These are phyloP conservation scores for Leptinotarsa peninsularis DNA, from an alignment of 2,888 invertebrate species.

Conservation along the genomic window DNA sequence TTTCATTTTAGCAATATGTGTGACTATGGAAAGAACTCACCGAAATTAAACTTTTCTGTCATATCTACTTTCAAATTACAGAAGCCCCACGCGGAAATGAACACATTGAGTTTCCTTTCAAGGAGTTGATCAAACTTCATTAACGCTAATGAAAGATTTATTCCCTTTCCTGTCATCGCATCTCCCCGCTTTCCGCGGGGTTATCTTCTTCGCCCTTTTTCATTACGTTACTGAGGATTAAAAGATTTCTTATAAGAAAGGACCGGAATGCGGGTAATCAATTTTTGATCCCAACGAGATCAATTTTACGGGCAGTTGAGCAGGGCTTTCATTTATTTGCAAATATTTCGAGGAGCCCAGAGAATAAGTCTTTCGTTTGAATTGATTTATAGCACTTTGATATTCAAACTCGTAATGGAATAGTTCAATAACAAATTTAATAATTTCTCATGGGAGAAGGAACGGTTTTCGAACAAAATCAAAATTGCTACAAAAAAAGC, in stretches of 20 bases:
- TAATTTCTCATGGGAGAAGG: too few relatives aligned
- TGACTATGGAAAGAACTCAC: neutral
- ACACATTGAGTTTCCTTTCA: constrained; percentile 1
- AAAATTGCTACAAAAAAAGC: too few relatives aligned
- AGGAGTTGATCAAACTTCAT: constrained; percentile 18
- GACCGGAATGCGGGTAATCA: constrained; percentile 18
- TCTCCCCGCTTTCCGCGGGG: neutral
- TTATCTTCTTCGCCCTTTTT: constrained; percentile 11
- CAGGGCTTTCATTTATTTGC: constrained; percentile 3
- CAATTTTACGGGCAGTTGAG: constrained; percentile 12
- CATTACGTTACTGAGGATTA: constrained; percentile 15
- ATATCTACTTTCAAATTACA: neutral
- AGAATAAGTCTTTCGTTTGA: neutral
- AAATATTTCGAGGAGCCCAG: neutral
- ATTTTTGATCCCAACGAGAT: constrained; percentile 7
- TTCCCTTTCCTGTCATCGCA: constrained; percentile 9
- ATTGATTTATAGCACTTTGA: neutral
- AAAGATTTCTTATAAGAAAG: constrained; percentile 15
- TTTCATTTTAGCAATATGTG: neutral
- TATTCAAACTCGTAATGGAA: neutral
- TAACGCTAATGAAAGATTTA: constrained; percentile 18
- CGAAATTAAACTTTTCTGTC: neutral
- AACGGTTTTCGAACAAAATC: too few relatives aligned
- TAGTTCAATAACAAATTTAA: too few relatives aligned
- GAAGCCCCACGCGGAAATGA: neutral